Percentiles rank a stretch among this genome's conserved stretches.
Evolutionary conservation across 1,140 invertebrate genomes (phyloP).

Genomic region (Pollicipes pollicipes): DNA sequence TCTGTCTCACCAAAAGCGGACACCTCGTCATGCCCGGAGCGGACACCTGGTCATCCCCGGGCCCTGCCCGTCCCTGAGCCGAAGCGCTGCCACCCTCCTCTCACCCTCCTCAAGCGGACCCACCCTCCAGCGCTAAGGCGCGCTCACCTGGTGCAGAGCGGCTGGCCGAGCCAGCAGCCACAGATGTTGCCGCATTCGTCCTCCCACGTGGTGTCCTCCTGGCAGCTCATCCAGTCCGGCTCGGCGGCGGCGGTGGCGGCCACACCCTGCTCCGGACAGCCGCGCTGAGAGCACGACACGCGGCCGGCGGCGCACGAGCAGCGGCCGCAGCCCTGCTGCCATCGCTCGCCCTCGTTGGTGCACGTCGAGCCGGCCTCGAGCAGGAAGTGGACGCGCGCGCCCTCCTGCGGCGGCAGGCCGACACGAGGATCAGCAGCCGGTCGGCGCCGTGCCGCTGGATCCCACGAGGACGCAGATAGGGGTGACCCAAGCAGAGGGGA

Average conservation of each 20-base stretch:
- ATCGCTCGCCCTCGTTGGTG: constrained; percentile 5
- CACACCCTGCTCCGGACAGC: not conserved
- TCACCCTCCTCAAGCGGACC: too few relatives aligned
- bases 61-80: too few relatives aligned
- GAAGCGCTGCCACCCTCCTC: too few relatives aligned
- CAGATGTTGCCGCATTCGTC: not conserved
- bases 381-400: not conserved
- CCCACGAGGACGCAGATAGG: too few relatives aligned
- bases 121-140: too few relatives aligned
- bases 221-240: not conserved
- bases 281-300: not conserved
- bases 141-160: constrained; percentile 8
- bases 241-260: not conserved
- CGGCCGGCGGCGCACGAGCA: constrained; percentile 1
- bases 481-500: too few relatives aligned
- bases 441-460: too few relatives aligned
- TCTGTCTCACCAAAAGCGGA: too few relatives aligned
- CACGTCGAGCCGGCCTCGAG: not conserved
- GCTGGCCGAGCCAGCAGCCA: not conserved
- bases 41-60: too few relatives aligned
- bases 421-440: too few relatives aligned
- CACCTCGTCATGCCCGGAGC: too few relatives aligned
- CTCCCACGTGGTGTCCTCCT: not conserved
- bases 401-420: not conserved
- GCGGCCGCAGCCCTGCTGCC: constrained; percentile 9